Evolutionary conservation across 2,797 vertebrate genomes (phyloP).

Genomic region (Sebastes kiyomatsui): DNA sequence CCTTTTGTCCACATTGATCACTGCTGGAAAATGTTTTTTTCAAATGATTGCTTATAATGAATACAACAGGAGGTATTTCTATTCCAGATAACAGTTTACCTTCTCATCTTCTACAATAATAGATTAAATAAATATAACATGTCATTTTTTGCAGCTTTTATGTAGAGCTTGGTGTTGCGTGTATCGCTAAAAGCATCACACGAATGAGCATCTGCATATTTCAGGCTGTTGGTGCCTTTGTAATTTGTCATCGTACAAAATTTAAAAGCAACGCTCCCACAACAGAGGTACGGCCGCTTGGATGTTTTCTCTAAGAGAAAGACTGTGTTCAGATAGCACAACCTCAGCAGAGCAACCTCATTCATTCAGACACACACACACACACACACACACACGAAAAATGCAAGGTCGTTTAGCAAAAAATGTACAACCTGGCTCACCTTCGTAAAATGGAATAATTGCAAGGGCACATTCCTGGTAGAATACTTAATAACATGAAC

Average conservation of each 20-base stretch:
- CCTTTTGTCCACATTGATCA: constrained; percentile 35
- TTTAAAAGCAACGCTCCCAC: not conserved
- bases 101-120: not conserved
- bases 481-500: not conserved
- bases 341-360: not conserved
- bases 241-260: constrained; percentile 9
- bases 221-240: not conserved
- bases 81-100: not conserved
- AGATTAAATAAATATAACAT: constrained; percentile 3
- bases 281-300: not conserved
- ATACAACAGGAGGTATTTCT: constrained; percentile 10
- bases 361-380: not conserved
- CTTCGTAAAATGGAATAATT: not conserved
- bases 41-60: constrained; percentile 6
- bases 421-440: not conserved
- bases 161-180: not conserved
- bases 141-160: constrained; percentile 10
- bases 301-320: not conserved
- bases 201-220: not conserved
- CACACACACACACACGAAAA: not conserved
- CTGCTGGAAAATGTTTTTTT: constrained; percentile 13
- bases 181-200: not conserved
- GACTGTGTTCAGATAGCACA: not conserved
- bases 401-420: not conserved
- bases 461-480: not conserved